A percentile compares a stretch with the other conserved stretches of the same genome.
phyloP scores from a whole-genome alignment of 2,888 invertebrate genomes.

The Amiota minor region DNA sequence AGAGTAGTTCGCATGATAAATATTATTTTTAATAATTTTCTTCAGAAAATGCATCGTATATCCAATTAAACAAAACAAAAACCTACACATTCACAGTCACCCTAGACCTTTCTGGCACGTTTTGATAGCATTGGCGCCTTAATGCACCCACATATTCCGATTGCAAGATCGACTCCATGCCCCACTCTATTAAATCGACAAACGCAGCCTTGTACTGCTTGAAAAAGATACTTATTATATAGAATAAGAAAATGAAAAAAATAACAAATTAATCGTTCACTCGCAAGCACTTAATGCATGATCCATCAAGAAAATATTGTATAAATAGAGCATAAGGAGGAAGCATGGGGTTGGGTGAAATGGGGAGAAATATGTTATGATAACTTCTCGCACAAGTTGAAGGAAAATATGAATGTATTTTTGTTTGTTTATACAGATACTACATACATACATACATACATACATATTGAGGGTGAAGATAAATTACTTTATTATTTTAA shows the following conservation, averaged over 20 bases:
- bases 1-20: too few species aligned
- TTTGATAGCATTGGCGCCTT: conserved; percentile 10
- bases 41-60: too few species aligned
- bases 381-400: conserved; percentile 1
- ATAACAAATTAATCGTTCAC: conserved; percentile 21
- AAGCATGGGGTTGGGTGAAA: conserved; percentile 2
- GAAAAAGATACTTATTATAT: background rate
- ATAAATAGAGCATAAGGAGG: background rate
- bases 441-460: too few species aligned
- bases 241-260: conserved; percentile 6
- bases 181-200: too few species aligned
- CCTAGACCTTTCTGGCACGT: background rate
- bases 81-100: background rate
- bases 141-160: conserved; percentile 13
- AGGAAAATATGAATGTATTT: conserved; percentile 1
- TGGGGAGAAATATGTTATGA: conserved; percentile 8
- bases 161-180: too few species aligned
- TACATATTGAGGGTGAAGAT: conserved; percentile 6
- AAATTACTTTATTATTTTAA: conserved; percentile 27
- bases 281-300: conserved; percentile 15
- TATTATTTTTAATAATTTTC: too few species aligned
- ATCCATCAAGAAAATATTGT: background rate
- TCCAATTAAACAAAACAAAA: too few species aligned
- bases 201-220: too few species aligned
- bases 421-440: background rate